These are phyloP conservation scores for Tyrannus savana DNA, from an alignment of 2,113 vertebrate species.

Conservation along the genomic window DNA sequence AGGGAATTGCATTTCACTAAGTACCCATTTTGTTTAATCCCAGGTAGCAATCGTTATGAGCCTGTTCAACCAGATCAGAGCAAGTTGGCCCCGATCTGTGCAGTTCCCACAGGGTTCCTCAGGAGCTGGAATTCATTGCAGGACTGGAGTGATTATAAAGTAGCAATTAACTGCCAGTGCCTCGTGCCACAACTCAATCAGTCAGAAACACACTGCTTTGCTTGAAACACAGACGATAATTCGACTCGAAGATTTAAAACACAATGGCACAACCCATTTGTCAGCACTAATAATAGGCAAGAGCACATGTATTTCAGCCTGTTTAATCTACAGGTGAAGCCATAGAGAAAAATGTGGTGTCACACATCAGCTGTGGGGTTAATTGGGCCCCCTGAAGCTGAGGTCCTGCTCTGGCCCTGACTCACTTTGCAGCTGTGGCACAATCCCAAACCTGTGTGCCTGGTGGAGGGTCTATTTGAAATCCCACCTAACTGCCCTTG, in stretches of 20 bases:
- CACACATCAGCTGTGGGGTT: neutral
- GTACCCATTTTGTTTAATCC: slow-evolving; percentile 26
- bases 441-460: neutral
- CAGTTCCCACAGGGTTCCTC: neutral
- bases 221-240: neutral
- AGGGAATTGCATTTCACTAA: slow-evolving; percentile 8
- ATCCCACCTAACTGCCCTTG: neutral
- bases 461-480: neutral
- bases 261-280: neutral
- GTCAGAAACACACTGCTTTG: neutral
- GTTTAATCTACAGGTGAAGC: neutral
- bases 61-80: neutral
- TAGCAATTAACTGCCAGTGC: neutral
- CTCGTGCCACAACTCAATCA: neutral
- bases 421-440: neutral
- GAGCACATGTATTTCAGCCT: neutral
- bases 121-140: neutral
- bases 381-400: neutral
- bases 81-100: neutral
- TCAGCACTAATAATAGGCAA: neutral
- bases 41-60: neutral
- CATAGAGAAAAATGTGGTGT: neutral
- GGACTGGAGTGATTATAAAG: neutral
- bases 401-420: neutral
- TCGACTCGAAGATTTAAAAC: neutral